Evolutionary conservation across 92 coral and sea anemone genomes (phyloP), one percentile per base, ranked within the genome.

Genomic region (Virgularia gustaviana): DNA sequence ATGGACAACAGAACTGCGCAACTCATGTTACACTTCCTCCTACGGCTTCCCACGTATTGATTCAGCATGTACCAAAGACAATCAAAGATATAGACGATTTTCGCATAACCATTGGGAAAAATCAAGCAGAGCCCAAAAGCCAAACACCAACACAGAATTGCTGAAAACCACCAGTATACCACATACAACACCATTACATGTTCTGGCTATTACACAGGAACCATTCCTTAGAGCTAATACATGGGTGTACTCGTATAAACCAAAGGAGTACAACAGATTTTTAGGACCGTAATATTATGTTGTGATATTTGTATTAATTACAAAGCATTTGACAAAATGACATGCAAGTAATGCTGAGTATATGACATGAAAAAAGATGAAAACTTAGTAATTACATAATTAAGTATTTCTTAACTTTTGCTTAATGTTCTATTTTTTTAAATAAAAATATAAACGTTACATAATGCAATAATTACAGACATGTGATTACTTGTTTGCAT

Each of bases 241-340:
- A 33, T 92, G 98, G 98, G 82, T 61, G 1, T 92, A 92, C 49
- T 89, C 98, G 2, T 90, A 86, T 72, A 81, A 90, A 56, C 96
- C 98, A 1, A 84, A 24, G 47, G 77, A 71, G 77, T 85, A 76
- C 9, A 45, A 77, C 49, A 44, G 51, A 37, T 33, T 67, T 6
- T 33, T 77, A 18, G 67, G 75, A 49, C 75, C 43, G n/a, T 68
- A 47, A 49, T n/a, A 2, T 28, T 2, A 43, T n/a, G 23, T 9
- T 28, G 20, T 38, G 30, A 10, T 30, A 31, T 13, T 43, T 13
- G 51, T 43, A 13, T 16, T 43, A 13, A 22, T 43, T 43, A 1
- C 13, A 43, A 22, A 13, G 20, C 19, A 43, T 43, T 22, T 43
- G 5, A 13, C 0, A 34, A 44, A 13, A 37, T 22, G 19, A 27